phyloP scores from a whole-genome alignment of 2,888 invertebrate species.

The Mesochorus sp. region DNA sequence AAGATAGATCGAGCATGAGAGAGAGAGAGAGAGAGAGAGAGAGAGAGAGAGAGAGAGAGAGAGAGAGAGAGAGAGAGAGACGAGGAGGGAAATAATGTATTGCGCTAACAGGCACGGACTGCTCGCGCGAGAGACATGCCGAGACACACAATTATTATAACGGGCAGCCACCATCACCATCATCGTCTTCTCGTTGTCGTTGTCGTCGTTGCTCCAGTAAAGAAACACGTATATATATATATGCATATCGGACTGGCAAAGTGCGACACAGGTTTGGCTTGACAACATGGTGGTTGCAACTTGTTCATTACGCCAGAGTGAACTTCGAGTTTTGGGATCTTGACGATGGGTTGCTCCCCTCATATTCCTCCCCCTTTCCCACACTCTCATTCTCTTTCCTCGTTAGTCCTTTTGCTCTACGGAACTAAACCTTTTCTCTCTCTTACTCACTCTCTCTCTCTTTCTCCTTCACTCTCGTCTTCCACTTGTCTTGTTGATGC shows the following conservation, averaged over 20 bases:
- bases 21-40: constrained; percentile 33
- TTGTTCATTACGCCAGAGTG: constrained; percentile 72
- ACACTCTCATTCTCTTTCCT: not conserved
- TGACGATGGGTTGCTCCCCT: constrained; percentile 53
- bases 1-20: no score
- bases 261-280: constrained; percentile 40
- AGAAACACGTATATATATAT: not conserved
- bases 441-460: constrained; percentile 31
- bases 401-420: not conserved
- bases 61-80: constrained; percentile 32
- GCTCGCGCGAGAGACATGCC: constrained; percentile 61
- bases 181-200: not conserved
- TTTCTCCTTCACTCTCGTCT: constrained; percentile 12
- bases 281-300: constrained; percentile 65
- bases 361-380: not conserved
- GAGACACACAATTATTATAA: constrained; percentile 71
- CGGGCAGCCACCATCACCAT: constrained; percentile 61
- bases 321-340: constrained; percentile 64
- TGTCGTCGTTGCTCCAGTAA: constrained; percentile 15
- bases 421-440: constrained; percentile 28
- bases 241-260: constrained; percentile 22
- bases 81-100: constrained; percentile 50
- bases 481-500: not conserved
- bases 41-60: constrained; percentile 12
- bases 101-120: constrained; percentile 45